Percentiles rank a stretch among this genome's conserved stretches.
phyloP scores from a whole-genome alignment of 2,888 invertebrate species.

The Muschampia plurimacula region DNA sequence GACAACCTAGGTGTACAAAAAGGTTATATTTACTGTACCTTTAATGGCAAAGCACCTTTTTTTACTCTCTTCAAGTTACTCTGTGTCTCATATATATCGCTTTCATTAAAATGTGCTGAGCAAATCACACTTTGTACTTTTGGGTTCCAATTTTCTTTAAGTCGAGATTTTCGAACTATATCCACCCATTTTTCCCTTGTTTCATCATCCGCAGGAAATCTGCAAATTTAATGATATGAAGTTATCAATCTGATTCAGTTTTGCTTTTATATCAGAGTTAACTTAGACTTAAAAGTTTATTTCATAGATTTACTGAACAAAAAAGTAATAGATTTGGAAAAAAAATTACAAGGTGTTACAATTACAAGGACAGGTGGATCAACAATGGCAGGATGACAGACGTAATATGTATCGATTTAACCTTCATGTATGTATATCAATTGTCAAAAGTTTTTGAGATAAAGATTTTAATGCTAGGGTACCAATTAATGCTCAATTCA shows the following conservation, averaged over 20 bases:
- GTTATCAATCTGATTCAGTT: not conserved
- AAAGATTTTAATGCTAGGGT: too few species aligned
- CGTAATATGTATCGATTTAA: too few species aligned
- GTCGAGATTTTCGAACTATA: constrained; percentile 8
- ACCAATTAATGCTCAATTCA: too few species aligned
- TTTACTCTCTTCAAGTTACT: constrained; percentile 5
- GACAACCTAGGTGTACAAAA: too few species aligned
- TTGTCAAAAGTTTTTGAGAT: too few species aligned
- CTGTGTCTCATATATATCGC: constrained; percentile 7
- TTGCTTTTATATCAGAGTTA: not conserved
- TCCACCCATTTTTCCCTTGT: constrained; percentile 1
- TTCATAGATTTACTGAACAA: too few species aligned
- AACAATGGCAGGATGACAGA: too few species aligned
- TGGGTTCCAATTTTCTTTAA: constrained; percentile 15
- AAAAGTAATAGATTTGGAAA: too few species aligned
- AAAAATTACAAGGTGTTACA: too few species aligned
- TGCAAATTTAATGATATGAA: not conserved
- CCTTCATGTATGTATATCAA: too few species aligned
- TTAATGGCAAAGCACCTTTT: constrained; percentile 8
- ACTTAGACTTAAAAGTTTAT: too few species aligned
- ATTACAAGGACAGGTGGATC: too few species aligned
- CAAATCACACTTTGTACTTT: constrained; percentile 11
- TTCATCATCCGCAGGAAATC: constrained; percentile 13
- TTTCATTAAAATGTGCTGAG: constrained; percentile 17
- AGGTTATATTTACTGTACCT: not conserved